These are phyloP conservation scores for Hassar affinis DNA, from an alignment of 2,113 vertebrate species.

Conservation along the genomic window DNA sequence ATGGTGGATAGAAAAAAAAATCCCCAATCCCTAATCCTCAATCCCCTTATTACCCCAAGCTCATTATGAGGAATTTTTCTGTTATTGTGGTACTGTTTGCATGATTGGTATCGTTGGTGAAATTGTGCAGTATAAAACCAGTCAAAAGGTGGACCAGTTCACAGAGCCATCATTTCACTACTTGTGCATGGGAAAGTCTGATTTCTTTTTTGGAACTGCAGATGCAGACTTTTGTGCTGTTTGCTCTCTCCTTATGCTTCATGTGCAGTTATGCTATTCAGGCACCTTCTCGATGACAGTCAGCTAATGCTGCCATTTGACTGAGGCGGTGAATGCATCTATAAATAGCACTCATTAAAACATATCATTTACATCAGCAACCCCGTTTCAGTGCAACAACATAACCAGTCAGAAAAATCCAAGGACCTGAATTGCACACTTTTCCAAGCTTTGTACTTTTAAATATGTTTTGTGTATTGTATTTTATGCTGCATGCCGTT, in stretches of 20 bases:
- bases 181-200: neutral
- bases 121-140: neutral
- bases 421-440: neutral
- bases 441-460: neutral
- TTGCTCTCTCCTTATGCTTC: constrained; percentile 14
- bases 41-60: neutral
- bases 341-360: constrained; percentile 51
- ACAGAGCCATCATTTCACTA: neutral
- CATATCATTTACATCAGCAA: constrained; percentile 44
- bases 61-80: neutral
- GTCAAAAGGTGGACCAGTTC: neutral
- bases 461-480: neutral
- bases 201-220: neutral
- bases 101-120: neutral
- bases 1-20: neutral
- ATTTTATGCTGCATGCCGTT: neutral
- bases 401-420: neutral
- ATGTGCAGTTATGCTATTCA: constrained; percentile 25
- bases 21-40: too few species aligned
- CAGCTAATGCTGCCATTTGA: constrained; percentile 50
- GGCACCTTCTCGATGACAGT: constrained; percentile 49
- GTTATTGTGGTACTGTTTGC: neutral
- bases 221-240: neutral
- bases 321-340: constrained; percentile 43
- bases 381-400: neutral